Evolutionary conservation across 2,888 invertebrate genomes (phyloP).

Genomic region (Temnothorax unifasciatus): DNA sequence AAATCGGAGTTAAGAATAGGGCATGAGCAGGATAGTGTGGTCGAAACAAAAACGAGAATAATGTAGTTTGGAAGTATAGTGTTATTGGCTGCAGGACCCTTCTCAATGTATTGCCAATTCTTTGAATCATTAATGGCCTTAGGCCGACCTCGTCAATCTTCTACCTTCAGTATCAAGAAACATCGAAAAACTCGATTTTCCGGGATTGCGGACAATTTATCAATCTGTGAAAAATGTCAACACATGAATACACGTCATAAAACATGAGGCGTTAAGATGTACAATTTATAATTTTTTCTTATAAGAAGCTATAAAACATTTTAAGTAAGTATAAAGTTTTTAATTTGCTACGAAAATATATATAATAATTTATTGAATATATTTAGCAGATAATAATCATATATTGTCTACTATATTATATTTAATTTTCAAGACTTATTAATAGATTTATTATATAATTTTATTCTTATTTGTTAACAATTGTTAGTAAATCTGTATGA

Average conservation of each 20-base stretch:
- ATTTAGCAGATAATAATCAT: not conserved
- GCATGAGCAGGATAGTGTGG: constrained; percentile 37
- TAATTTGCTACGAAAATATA: not conserved
- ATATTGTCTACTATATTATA: not conserved
- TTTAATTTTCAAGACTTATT: constrained; percentile 1
- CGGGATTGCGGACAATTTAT: constrained; percentile 43
- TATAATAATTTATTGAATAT: not conserved
- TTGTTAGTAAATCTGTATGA: not conserved
- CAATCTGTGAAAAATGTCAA: constrained; percentile 7
- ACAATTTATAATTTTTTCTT: not conserved
- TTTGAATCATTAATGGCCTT: constrained; percentile 81
- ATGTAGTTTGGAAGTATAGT: constrained; percentile 59
- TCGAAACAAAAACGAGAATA: constrained; percentile 54
- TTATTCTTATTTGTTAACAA: not conserved
- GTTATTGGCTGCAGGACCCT: constrained; percentile 62
- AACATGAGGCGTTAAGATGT: constrained; percentile 1
- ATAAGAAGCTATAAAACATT: constrained; percentile 15
- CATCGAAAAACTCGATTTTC: constrained; percentile 48
- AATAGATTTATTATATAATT: not conserved
- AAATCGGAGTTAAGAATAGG: constrained; percentile 71
- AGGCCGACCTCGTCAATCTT: constrained; percentile 79
- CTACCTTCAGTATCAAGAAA: constrained; percentile 36
- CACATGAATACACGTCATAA: constrained; percentile 9
- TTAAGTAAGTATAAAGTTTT: not conserved
- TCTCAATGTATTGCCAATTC: constrained; percentile 73